A percentile compares a stretch with the other conserved stretches of the same genome.
Conservation (phyloP, 1,140 invertebrate genomes). For the Solenopsis fugax region DNA sequence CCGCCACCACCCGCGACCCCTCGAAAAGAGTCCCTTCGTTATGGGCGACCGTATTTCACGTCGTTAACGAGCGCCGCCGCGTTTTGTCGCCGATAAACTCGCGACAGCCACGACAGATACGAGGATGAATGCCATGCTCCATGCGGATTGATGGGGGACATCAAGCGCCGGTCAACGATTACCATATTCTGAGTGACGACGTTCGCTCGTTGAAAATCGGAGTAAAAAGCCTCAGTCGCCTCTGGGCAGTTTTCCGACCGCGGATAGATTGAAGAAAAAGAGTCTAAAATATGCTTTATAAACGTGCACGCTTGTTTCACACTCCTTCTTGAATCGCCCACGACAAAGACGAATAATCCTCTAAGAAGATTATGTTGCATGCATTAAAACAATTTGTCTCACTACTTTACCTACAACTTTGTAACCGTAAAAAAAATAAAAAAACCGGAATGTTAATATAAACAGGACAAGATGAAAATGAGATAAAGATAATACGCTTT, state of each 20-base stretch:
- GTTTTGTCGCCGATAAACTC: slow-evolving; percentile 84
- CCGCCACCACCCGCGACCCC: slow-evolving; percentile 29
- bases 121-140: slow-evolving; percentile 67
- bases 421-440: slow-evolving; percentile 2
- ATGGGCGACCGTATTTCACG: slow-evolving; percentile 83
- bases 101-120: slow-evolving; percentile 72
- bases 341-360: not conserved
- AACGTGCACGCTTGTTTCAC: not conserved
- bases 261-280: not conserved
- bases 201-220: slow-evolving; percentile 27
- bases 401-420: not conserved
- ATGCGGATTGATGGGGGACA: slow-evolving; percentile 62
- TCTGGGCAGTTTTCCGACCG: not conserved
- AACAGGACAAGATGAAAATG: not conserved
- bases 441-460: not conserved
- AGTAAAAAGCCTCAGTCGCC: slow-evolving; percentile 38
- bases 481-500: not conserved
- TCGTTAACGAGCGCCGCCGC: slow-evolving; percentile 82
- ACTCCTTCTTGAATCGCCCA: not conserved
- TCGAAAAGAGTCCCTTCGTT: slow-evolving; percentile 79
- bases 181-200: slow-evolving; percentile 63
- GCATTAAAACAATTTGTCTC: not conserved
- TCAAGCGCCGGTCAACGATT: slow-evolving; percentile 59
- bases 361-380: not conserved
- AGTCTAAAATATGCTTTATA: not conserved